Conservation (phyloP, 2,113 vertebrate species). For the Himantopus leucocephalus region DNA sequence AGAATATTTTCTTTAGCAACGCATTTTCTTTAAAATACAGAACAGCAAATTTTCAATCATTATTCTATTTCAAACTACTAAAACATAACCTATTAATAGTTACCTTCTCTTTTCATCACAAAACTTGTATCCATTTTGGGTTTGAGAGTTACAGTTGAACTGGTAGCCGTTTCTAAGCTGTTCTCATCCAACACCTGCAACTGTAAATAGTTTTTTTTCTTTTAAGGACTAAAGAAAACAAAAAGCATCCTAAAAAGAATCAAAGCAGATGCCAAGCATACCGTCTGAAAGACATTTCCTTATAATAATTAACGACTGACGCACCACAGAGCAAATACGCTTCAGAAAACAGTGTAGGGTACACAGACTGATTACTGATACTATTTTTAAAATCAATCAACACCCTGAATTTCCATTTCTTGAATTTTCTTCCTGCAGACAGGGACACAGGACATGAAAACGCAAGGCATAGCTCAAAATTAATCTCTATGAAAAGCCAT, state of each 20-base stretch:
- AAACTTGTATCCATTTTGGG: slow-evolving; percentile 52
- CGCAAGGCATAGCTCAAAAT: not conserved
- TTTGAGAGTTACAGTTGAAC: slow-evolving; percentile 67
- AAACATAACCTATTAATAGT: not conserved
- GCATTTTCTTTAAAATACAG: not conserved
- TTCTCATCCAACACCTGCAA: slow-evolving; percentile 58
- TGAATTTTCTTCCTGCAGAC: not conserved
- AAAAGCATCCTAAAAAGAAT: not conserved
- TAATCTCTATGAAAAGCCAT: not conserved
- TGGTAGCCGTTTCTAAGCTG: slow-evolving; percentile 57
- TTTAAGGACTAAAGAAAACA: slow-evolving; percentile 39
- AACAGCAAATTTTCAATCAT: not conserved
- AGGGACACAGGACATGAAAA: not conserved
- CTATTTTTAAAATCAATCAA: not conserved
- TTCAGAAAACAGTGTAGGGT: not conserved
- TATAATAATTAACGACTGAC: not conserved
- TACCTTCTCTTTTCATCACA: slow-evolving; percentile 65
- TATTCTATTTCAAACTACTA: not conserved
- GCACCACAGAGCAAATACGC: not conserved
- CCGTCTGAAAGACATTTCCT: not conserved
- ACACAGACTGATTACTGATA: not conserved
- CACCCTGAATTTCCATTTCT: not conserved
- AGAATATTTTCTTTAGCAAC: not conserved
- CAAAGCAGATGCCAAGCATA: not conserved
- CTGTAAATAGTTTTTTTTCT: not conserved